Percentiles rank a stretch among this genome's conserved stretches.
phyloP scores from a whole-genome alignment of 2,797 vertebrate species.

The Gorsachius magnificus region DNA sequence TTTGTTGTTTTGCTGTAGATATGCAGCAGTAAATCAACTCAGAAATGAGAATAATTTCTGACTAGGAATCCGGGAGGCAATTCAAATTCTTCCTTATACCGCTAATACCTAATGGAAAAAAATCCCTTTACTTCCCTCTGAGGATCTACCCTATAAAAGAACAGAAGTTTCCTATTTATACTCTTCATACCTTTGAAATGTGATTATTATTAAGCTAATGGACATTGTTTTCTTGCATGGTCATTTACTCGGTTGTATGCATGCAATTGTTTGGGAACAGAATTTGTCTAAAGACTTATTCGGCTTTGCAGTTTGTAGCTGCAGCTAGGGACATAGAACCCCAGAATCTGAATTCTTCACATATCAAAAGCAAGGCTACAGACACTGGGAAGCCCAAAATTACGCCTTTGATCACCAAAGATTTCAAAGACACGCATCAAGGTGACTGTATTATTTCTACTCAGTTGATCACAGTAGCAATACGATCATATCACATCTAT shows the following conservation, averaged over 20 bases:
- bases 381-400: not conserved
- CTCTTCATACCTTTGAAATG: not conserved
- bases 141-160: not conserved
- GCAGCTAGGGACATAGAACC: not conserved
- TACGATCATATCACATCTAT: not conserved
- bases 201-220: not conserved
- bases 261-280: not conserved
- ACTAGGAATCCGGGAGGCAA: not conserved
- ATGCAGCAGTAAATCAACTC: not conserved
- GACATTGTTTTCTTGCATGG: not conserved
- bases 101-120: not conserved
- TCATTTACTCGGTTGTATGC: not conserved
- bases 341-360: not conserved
- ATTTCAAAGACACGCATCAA: not conserved
- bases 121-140: not conserved
- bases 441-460: not conserved
- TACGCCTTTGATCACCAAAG: not conserved
- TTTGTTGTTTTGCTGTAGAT: not conserved
- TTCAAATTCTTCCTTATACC: not conserved
- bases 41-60: not conserved
- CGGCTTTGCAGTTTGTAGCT: not conserved
- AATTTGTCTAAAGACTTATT: not conserved
- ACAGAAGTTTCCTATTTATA: not conserved
- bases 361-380: not conserved
- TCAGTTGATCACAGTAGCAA: not conserved